These are phyloP conservation scores for Palythoa caribaeorum DNA, from an alignment of 92 coral and sea anemone species.

Conservation along the genomic window DNA sequence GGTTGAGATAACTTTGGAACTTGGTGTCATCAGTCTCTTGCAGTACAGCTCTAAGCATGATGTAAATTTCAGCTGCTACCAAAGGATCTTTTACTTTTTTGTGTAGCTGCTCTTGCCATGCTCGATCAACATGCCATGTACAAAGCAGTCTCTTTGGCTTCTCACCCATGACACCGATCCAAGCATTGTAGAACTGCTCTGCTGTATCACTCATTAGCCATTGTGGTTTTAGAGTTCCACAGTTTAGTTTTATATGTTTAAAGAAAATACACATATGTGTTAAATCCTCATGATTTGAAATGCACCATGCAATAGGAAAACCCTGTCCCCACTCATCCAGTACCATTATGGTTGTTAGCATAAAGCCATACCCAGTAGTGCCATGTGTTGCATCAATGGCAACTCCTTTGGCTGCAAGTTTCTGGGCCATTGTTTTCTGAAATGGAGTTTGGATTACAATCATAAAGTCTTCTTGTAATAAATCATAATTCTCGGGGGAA, in stretches of 20 bases:
- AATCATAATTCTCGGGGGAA: constrained; percentile 40
- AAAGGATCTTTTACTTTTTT: constrained; percentile 33
- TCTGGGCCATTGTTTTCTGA: constrained; percentile 59
- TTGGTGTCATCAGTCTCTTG: constrained; percentile 46
- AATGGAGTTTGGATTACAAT: constrained; percentile 51
- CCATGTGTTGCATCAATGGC: constrained; percentile 71
- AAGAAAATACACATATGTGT: constrained; percentile 55
- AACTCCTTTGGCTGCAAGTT: constrained; percentile 59
- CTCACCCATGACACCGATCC: constrained; percentile 61
- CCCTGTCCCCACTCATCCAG: constrained; percentile 73
- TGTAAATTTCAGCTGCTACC: constrained; percentile 54
- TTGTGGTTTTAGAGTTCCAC: constrained; percentile 51
- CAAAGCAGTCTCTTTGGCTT: constrained; percentile 47
- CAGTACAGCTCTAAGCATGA: constrained; percentile 52
- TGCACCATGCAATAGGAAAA: constrained; percentile 69
- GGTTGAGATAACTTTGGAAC: constrained; percentile 32
- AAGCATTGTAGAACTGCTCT: constrained; percentile 65
- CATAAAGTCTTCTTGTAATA: constrained; percentile 59
- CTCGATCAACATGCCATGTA: constrained; percentile 72
- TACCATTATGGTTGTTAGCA: constrained; percentile 59
- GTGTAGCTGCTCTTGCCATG: constrained; percentile 58
- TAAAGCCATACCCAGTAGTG: constrained; percentile 72
- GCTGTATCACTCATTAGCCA: constrained; percentile 72
- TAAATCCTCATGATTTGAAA: constrained; percentile 65
- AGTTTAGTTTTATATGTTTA: constrained; percentile 48